phyloP scores from a whole-genome alignment of 2,888 invertebrate genomes.

The Iphiclides podalirius region DNA sequence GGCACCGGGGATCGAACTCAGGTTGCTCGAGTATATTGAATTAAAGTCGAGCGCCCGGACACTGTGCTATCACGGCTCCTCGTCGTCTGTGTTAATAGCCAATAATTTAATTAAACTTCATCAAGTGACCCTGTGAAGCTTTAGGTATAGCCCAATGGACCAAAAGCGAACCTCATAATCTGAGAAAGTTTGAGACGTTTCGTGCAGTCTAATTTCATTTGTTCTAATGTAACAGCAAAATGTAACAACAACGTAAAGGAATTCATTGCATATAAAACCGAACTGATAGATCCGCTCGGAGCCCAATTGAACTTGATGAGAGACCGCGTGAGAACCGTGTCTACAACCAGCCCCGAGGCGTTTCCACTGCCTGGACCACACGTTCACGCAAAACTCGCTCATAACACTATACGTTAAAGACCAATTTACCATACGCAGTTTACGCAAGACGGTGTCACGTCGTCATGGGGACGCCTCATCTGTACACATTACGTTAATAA shows the following conservation, averaged over 20 bases:
- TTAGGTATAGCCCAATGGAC: no score
- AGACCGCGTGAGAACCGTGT: slow-evolving; percentile 37
- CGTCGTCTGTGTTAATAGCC: no score
- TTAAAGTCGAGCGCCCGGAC: no score
- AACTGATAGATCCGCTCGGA: slow-evolving; percentile 42
- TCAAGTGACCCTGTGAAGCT: no score
- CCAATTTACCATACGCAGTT: neutral
- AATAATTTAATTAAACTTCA: no score
- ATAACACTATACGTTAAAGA: neutral
- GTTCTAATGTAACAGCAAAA: no score
- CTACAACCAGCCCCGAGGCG: slow-evolving; percentile 30
- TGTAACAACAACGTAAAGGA: slow-evolving; percentile 21
- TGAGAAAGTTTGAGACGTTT: no score
- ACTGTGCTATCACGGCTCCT: no score
- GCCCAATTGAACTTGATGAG: slow-evolving; percentile 66
- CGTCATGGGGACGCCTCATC: neutral
- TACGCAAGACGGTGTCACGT: neutral
- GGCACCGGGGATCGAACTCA: no score
- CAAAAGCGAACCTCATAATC: no score
- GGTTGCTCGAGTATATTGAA: no score
- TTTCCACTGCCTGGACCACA: slow-evolving; percentile 8
- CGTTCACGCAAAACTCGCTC: neutral
- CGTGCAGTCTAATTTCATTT: no score
- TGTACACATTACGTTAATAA: slow-evolving; percentile 12
- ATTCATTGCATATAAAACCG: slow-evolving; percentile 29